Evolutionary conservation across 2,797 vertebrate genomes (phyloP).

Genomic region (Hylomyscus alleni): DNA sequence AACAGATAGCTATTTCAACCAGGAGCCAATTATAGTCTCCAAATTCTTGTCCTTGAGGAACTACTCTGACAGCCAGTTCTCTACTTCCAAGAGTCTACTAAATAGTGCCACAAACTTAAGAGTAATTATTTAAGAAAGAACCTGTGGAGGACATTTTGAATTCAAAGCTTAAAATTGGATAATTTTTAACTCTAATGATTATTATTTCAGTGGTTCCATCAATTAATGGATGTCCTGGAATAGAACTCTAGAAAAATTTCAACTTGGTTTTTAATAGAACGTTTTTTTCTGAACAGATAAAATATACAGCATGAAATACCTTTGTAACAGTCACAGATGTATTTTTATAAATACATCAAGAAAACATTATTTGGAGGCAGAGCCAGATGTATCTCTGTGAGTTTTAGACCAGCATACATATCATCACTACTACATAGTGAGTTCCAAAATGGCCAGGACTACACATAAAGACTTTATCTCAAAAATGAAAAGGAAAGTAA

Average conservation of each 20-base stretch:
- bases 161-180: not conserved
- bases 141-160: not conserved
- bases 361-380: not conserved
- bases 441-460: not conserved
- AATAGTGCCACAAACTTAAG: not conserved
- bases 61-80: not conserved
- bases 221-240: not conserved
- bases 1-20: no score
- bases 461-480: not conserved
- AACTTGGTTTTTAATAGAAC: constrained; percentile 45
- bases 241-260: constrained; percentile 5
- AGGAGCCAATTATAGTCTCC: no score
- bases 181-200: constrained; percentile 28
- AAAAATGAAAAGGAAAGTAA: not conserved
- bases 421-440: not conserved
- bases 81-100: not conserved
- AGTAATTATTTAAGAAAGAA: not conserved
- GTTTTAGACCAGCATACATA: not conserved
- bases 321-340: not conserved
- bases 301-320: not conserved
- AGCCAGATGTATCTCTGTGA: not conserved
- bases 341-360: constrained; percentile 31
- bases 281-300: constrained; percentile 36
- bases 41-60: no score
- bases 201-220: not conserved